Percentiles rank a stretch among this genome's conserved stretches.
Conservation (phyloP, 2,797 vertebrate genomes). For the Diglossa cyanea region DNA sequence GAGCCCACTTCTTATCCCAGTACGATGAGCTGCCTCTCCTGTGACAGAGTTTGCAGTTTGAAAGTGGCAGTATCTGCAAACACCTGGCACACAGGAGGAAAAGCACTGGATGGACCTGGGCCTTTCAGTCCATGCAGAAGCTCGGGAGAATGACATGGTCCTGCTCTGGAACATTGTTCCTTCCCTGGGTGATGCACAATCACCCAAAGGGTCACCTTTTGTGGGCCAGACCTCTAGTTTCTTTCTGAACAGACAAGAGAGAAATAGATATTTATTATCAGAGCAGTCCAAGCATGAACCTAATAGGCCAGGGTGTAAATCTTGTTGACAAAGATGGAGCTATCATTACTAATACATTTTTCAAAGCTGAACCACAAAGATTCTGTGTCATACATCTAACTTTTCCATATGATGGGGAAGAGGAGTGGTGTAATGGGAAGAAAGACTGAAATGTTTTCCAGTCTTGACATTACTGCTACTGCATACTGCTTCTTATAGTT, state of each 20-base stretch:
- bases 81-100: background rate
- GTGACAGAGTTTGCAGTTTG: background rate
- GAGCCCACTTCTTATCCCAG: background rate
- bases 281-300: background rate
- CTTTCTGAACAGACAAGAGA: background rate
- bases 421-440: background rate
- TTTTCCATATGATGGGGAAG: background rate
- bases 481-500: background rate
- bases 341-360: background rate
- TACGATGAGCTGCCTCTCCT: background rate
- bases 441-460: background rate
- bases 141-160: rapidly evolving
- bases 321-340: background rate
- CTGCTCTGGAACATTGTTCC: background rate
- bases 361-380: background rate
- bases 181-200: background rate
- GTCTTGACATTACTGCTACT: background rate
- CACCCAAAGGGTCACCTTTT: background rate
- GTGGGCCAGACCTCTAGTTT: background rate
- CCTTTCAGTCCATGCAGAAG: rapidly evolving
- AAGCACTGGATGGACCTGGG: background rate
- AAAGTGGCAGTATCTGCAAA: background rate
- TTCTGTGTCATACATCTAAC: background rate
- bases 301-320: background rate
- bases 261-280: background rate